phyloP scores from a whole-genome alignment of 2,888 invertebrate genomes.

The Limnephilus lunatus region DNA sequence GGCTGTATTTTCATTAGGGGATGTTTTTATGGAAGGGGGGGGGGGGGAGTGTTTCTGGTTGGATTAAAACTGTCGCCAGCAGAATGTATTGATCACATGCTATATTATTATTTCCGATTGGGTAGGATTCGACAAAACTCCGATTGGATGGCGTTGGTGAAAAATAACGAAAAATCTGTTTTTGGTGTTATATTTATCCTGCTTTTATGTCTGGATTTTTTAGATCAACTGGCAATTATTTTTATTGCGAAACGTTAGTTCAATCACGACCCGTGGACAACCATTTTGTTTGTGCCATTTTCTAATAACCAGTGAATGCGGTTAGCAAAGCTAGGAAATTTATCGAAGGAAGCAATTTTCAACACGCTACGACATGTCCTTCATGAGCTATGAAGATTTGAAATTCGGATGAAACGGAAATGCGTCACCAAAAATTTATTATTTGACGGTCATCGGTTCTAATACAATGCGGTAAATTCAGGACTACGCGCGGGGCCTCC shows the following conservation, averaged over 20 bases:
- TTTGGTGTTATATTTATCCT: neutral
- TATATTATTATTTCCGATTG: too few relatives aligned
- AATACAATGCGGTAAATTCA: too few relatives aligned
- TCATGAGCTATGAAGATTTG: neutral
- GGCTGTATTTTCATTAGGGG: neutral
- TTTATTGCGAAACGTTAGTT: neutral
- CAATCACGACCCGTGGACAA: neutral
- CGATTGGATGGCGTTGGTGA: neutral
- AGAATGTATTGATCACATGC: neutral
- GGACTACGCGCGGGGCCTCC: too few relatives aligned
- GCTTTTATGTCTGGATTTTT: neutral
- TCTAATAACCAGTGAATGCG: neutral
- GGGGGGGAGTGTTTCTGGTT: neutral
- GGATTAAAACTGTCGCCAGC: too few relatives aligned
- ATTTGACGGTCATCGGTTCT: too few relatives aligned
- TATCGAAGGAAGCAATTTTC: neutral
- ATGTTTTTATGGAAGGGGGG: neutral
- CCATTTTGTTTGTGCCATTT: neutral
- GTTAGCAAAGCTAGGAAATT: neutral
- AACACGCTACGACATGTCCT: neutral
- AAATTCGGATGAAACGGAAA: too few relatives aligned
- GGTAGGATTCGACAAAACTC: neutral
- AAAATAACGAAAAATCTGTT: too few relatives aligned
- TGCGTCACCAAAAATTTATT: too few relatives aligned
- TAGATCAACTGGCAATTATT: neutral